Evolutionary conservation across 2,888 invertebrate species (phyloP), one percentile per base, ranked within the genome.

Genomic region (Dasypolia templi): DNA sequence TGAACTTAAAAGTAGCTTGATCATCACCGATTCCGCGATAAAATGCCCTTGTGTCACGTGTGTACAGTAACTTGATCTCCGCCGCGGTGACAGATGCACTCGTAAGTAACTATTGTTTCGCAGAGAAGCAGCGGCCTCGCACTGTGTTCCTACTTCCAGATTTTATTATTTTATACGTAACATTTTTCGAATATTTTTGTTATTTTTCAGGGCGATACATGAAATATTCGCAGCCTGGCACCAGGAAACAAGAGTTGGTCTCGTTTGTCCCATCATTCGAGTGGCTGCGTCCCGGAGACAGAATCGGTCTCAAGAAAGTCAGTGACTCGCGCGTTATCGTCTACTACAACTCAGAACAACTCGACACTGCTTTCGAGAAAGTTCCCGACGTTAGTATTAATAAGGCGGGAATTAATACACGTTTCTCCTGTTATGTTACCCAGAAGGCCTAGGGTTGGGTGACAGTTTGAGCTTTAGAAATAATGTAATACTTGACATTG

Each of bases 341-440:
- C 83, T 97, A 97, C 86, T 96, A 98, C 72, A 99, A 99, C 92
- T 98, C 98, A 0, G 98, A 98, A 92, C 97, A 98, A 85, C 97
- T 98, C 89, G 98, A 98, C 51, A 96, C 97, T 12, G 97, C 97
- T 49, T 98, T 98, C 73, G 97, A 97, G 75, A 97, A 98, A 89
- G 97, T 99, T 77, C 98, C 98, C 4, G 98, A 98, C 95, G 98
- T 98, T 92, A 95, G 95, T 93, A 66, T 68, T 67, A 22, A 53
- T 63, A 64, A 65, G 63, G 53, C 58, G 61, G 81, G 77, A 63
- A 69, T 42, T 44, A 12, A 55, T 62, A 58, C 35, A 49, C 66
- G 64, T 71, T 35, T 61, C 61, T 75, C 80, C 62, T 51, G 68
- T 72, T 42, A 49, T 62, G 53, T 82, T 51, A 75, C 56, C 61